Evolutionary conservation across 2,888 invertebrate species (phyloP).

Genomic region (Oasisia sp.): DNA sequence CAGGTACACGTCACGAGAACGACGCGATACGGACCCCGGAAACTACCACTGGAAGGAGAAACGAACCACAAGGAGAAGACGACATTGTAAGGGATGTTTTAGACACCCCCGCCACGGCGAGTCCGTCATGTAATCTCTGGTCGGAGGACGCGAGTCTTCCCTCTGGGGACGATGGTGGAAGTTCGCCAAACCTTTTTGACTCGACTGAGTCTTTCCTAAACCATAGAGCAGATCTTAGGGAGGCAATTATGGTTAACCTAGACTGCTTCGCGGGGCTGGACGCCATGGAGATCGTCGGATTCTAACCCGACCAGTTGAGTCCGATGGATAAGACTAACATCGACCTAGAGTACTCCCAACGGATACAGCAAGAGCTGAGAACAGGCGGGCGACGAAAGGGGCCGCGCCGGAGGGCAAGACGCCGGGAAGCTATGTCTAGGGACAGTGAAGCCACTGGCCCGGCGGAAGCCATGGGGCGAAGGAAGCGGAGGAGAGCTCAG

Average conservation of each 20-base stretch:
- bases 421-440: not conserved
- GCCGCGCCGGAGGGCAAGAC: not conserved
- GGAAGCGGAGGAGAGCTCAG: not conserved
- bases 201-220: too few relatives aligned
- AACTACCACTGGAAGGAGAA: too few relatives aligned
- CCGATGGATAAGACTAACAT: not conserved
- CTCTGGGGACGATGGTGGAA: not conserved
- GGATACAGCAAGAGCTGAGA: not conserved
- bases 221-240: too few relatives aligned
- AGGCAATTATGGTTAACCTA: not conserved
- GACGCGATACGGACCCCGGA: too few relatives aligned
- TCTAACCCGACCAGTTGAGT: slow-evolving; percentile 19
- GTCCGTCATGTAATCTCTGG: slow-evolving; percentile 3
- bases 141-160: not conserved
- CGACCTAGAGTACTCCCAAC: not conserved
- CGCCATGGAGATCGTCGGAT: slow-evolving; percentile 20
- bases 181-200: not conserved
- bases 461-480: not conserved
- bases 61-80: not conserved
- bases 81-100: not conserved
- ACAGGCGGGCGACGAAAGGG: not conserved
- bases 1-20: too few relatives aligned
- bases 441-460: not conserved
- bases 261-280: not conserved
- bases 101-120: not conserved